Evolutionary conservation across 2,888 invertebrate genomes (phyloP), one percentile per base, ranked within the genome.

Genomic region (Dasypogon diadema): DNA sequence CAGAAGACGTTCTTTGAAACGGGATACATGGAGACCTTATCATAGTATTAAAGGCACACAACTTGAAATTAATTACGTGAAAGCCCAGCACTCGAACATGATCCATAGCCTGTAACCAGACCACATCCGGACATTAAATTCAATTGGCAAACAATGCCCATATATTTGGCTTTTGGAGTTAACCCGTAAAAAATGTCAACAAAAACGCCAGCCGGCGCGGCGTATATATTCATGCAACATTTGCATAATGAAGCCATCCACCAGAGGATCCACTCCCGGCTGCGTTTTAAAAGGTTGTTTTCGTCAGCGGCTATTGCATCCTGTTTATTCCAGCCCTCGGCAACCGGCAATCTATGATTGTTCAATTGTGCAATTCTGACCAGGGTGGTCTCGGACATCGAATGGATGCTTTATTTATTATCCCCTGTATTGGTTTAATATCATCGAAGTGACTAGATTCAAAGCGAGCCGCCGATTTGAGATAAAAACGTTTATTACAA

Each of bases 41-140:
- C 22, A 14, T 12, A 21, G 34, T 30, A 54, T 54, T 70, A 70
- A 30, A 54, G 18, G 70, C 51, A 14, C 21, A 70, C 65, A 34
- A 8, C 51, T 54, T 54, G 30, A 70, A 70, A 70, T 70, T 70
- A 70, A 70, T 70, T 70, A 51, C 54, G 54, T 70, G 30, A 70
- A 70, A 54, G 70, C 70, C 70, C 54, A 21, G 6, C 26, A 8
- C 54, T 14, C 65, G 10, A 48, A 22, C 30, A 26, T 54, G 54
- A 54, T 54, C 37, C 51, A 34, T 30, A 21, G 51, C 16, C 46
- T 30, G 30, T 22, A 30, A 34, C 54, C 24, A 63, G 37, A 8
- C 34, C 65, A 54, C 26, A 70, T 70, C 70, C 70, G 54, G 54
- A 54, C 70, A 54, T 70, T 70, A 70, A 70, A 70, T 54, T 70